Conservation (phyloP, 2,113 vertebrate genomes). For the Bothrops jararaca region DNA sequence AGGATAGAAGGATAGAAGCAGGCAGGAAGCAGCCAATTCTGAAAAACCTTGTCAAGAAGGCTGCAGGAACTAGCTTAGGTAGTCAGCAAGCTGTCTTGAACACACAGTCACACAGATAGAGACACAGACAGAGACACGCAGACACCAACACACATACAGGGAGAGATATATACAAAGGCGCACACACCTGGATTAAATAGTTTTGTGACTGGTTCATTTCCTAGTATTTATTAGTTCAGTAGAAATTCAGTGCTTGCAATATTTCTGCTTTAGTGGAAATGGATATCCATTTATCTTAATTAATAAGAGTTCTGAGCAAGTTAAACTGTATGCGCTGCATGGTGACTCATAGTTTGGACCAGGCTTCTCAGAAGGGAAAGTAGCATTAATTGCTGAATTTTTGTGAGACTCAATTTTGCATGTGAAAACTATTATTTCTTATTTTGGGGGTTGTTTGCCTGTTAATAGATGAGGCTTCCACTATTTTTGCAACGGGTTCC, state of each 20-base stretch:
- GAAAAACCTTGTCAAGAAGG: not conserved
- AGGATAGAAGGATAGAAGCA: not conserved
- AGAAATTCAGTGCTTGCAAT: not conserved
- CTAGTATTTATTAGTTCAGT: constrained; percentile 1
- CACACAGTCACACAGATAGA: not conserved
- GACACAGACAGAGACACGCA: no score
- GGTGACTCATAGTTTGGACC: not conserved
- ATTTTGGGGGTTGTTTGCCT: not conserved
- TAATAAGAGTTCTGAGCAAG: not conserved
- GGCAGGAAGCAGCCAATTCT: not conserved
- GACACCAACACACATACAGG: no score
- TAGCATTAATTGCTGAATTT: not conserved
- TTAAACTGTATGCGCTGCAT: not conserved
- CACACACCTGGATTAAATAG: not conserved
- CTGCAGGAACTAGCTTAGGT: not conserved
- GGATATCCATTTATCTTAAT: not conserved
- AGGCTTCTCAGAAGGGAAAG: not conserved
- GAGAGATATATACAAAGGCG: not conserved
- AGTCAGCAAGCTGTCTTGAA: not conserved
- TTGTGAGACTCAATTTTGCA: not conserved
- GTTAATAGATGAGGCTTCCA: not conserved
- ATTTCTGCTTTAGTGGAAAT: not conserved
- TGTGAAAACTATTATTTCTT: not conserved
- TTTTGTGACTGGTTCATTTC: not conserved
- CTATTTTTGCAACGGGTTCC: not conserved